These are phyloP conservation scores for Diarsia rubi DNA, from an alignment of 2,888 invertebrate species.

Conservation along the genomic window DNA sequence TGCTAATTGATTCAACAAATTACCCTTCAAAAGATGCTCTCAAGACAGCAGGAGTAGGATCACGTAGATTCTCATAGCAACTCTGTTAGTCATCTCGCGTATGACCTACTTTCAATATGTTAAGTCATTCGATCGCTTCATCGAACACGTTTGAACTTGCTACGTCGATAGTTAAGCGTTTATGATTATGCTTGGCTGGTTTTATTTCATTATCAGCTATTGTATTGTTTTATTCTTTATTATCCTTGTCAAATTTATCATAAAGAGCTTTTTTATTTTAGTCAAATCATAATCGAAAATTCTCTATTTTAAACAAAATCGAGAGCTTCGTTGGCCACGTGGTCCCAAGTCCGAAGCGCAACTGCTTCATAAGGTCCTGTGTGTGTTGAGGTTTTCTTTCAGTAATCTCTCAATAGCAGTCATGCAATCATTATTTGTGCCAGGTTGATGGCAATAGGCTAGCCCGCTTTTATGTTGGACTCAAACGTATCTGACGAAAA, in stretches of 20 bases:
- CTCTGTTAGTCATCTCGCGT: conserved; percentile 73
- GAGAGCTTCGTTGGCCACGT: too few species aligned
- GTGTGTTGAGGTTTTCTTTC: too few species aligned
- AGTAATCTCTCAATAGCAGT: too few species aligned
- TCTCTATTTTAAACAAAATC: too few species aligned
- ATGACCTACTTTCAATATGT: conserved; percentile 75
- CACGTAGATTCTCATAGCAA: conserved; percentile 55
- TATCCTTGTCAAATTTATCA: neutral
- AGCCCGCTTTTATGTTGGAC: too few species aligned
- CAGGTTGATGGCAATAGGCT: too few species aligned
- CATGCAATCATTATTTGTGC: too few species aligned
- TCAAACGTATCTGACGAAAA: too few species aligned
- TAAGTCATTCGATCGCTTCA: conserved; percentile 60
- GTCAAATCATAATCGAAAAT: too few species aligned
- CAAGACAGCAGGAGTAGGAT: conserved; percentile 13
- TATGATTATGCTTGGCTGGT: conserved; percentile 39
- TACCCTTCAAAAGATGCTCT: conserved; percentile 37
- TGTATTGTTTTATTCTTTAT: neutral
- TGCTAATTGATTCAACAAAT: conserved; percentile 44
- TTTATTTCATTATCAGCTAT: conserved; percentile 26
- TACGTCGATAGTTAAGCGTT: conserved; percentile 44
- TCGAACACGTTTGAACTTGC: conserved; percentile 74
- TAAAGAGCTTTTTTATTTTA: neutral
- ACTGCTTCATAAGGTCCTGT: too few species aligned
- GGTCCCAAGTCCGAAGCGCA: too few species aligned